A percentile compares a stretch with the other conserved stretches of the same genome.
These are phyloP conservation scores for Python bivittatus DNA, from an alignment of 2,113 vertebrate genomes.

Conservation along the genomic window DNA sequence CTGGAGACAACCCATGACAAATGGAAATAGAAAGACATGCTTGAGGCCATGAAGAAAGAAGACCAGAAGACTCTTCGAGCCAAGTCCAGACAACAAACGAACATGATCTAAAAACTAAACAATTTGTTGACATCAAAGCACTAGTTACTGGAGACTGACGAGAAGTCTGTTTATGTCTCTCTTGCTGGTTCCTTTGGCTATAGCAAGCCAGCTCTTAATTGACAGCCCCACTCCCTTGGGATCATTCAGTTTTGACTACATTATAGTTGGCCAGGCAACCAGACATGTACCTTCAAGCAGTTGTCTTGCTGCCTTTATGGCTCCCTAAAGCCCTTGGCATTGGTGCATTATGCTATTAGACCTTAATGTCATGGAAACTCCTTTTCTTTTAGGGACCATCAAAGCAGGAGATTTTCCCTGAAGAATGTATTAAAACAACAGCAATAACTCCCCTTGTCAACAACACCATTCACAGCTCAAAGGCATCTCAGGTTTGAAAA, in stretches of 20 bases:
- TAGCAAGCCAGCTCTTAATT: slow-evolving; percentile 3
- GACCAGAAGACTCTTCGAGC: slow-evolving; percentile 13
- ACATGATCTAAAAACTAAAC: background rate
- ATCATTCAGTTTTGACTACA: background rate
- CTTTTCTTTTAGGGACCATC: background rate
- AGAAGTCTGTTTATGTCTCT: background rate
- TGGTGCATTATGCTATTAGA: background rate
- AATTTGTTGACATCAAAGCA: slow-evolving; percentile 8
- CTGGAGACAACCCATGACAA: background rate
- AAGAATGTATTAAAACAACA: background rate
- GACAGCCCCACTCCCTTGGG: background rate
- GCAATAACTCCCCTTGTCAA: slow-evolving; percentile 4
- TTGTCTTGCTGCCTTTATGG: background rate
- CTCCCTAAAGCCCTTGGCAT: background rate
- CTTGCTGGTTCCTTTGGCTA: background rate
- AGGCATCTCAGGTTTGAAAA: slow-evolving; percentile 20
- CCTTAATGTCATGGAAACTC: background rate
- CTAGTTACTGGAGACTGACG: background rate
- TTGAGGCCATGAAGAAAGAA: background rate
- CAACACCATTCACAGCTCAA: slow-evolving; percentile 22
- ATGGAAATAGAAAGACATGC: slow-evolving; percentile 5
- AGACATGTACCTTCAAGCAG: background rate
- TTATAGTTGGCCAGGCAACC: background rate
- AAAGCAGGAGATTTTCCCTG: background rate
- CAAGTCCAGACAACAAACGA: background rate